Base-by-base conservation (phyloP, 2,888 invertebrate genomes). In the Gortyna flavago region DNA sequence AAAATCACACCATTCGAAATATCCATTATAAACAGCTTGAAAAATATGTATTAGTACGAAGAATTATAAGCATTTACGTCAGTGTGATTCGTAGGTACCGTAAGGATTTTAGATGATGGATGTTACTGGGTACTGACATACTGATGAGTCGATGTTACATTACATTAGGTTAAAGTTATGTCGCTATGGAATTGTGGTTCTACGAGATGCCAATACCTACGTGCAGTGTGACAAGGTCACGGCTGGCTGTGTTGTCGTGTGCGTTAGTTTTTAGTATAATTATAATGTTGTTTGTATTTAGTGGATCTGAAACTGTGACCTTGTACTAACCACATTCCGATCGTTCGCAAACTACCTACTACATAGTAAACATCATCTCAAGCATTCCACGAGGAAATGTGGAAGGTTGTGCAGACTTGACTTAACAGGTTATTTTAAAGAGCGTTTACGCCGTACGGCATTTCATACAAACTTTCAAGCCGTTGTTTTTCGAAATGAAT, bases 341-440 rank as follows among this genome's bases (percentile, higher is more conserved):
- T 51, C 70, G 70, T 61, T 69, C 41, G 59, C 62, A 16, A 70
- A 77, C 57, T 61, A 71, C 44, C 68, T 67, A 25, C 21, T 29
- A 59, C 61, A 2, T 59, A 62, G 25, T 61, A 21, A 32, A 21
- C 71, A 48, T 48, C 4, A 68, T 74, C 61, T 21, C 18, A 35
- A 75, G 38, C 29, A 72, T 62, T 74, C 59, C 78, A 54, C 75
- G 69, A 25, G n/a, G 35, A 61, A 57, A 51, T 72, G 29, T 11
- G 61, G 48, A 18, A 38, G 18, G 48, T n/a, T n/a, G 25, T n/a
- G 18, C 7, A 48, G 38, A 62, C 68, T 51, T 75, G 69, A 73
- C 61, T 72, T 79, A 76, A 83, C 82, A 82, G 70, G 72, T 78
- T 73, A 70, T 57, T 66, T 66, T 65, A 64, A n/a, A n/a, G n/a